Percentiles rank a stretch among this genome's conserved stretches.
phyloP scores from a whole-genome alignment of 2,113 vertebrate species.

The Equus przewalskii region DNA sequence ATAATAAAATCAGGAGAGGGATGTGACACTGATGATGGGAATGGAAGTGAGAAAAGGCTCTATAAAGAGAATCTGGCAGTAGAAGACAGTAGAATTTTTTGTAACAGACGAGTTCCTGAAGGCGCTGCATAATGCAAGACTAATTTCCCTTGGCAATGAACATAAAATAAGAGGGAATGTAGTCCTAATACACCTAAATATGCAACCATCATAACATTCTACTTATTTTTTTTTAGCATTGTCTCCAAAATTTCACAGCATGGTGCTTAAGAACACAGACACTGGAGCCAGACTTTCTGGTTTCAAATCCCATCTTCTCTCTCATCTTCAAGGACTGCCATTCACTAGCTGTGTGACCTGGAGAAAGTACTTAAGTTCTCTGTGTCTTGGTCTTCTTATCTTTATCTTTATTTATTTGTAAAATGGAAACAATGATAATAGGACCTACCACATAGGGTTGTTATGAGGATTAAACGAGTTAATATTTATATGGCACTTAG shows the following conservation, averaged over 20 bases:
- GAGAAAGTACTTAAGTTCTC: neutral
- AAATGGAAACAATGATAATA: neutral
- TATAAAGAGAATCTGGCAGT: neutral
- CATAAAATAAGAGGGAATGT: neutral
- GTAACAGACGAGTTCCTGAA: neutral
- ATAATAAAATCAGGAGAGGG: neutral
- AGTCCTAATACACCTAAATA: neutral
- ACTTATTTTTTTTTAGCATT: neutral
- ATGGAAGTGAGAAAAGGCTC: neutral
- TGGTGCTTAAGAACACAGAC: neutral
- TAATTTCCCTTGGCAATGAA: neutral
- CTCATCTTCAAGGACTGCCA: too few species aligned
- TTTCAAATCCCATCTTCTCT: neutral
- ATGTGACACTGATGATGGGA: neutral
- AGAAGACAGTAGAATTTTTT: neutral
- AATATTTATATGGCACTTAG: neutral
- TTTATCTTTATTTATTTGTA: neutral
- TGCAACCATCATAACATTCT: neutral
- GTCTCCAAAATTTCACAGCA: neutral
- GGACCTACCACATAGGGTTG: neutral
- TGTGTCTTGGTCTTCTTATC: neutral
- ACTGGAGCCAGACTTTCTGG: neutral
- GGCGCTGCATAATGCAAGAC: neutral
- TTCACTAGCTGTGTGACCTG: neutral
- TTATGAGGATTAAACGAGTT: neutral